Evolutionary conservation across 64 coral and sea anemone species (phyloP), one percentile per base, ranked within the genome.

Genomic region (Montipora capricornis): DNA sequence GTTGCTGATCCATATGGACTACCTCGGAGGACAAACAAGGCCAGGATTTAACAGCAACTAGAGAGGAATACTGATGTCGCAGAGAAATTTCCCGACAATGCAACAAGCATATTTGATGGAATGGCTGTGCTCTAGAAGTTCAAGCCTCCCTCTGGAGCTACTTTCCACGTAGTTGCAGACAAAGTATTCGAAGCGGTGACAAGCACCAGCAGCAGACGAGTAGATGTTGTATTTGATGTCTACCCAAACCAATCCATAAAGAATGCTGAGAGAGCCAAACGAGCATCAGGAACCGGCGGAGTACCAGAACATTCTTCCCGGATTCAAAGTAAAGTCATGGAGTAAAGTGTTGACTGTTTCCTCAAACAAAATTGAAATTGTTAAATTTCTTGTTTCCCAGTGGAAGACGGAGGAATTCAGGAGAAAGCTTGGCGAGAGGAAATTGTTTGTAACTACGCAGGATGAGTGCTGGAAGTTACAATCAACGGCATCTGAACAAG

Each of bases 341-440:
- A 90, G 44, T 52, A 95, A 95, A 70, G 15, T 95, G 11, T 79
- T 86, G 5, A 95, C 79, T 85, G 88, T 84, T 37, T 14, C 87
- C 66, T n/a, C 87, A 68, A 95, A 94, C 93, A 94, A 95, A 75
- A 49, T 45, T 52, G 89, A 95, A 20, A 90, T 95, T 46, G 74
- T 95, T 8, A 77, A 81, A 74, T 91, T 95, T 22, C 94, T 95
- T 13, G 94, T 95, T 75, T 76, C 46, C 29, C 29, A 37, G 20
- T 90, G 89, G 77, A 90, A 80, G 89, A 69, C 19, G 67, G 59
- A 55, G 37, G 89, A 91, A 79, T 81, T 12, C 47, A 37, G 59
- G 58, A 66, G 11, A 20, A 91, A 68, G 64, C 78, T 91, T 80
- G 78, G 58, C 17, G 59, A 81, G 26, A 70, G 47, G 68, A 49